Percentiles rank a stretch among this genome's conserved stretches.
phyloP scores from a whole-genome alignment of 23 tunicate species.

The Styela plicata region DNA sequence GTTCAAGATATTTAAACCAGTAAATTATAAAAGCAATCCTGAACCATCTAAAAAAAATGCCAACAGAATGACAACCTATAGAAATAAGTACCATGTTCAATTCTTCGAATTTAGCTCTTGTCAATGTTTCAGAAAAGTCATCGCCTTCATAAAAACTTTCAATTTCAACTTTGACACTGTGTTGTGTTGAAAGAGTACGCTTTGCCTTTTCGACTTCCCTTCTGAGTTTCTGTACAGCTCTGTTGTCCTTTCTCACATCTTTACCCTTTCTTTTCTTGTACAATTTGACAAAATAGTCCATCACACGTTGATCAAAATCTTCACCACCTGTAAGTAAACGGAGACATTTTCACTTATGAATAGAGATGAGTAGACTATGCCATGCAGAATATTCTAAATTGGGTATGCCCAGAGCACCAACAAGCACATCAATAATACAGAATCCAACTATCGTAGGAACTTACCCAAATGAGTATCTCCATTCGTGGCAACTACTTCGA shows the following conservation, averaged over 20 bases:
- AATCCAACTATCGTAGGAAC: neutral
- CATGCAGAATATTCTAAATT: too few relatives aligned
- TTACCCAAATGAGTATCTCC: conserved; percentile 97
- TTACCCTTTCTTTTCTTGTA: conserved; percentile 95
- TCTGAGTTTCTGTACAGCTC: conserved; percentile 92
- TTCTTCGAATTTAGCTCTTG: conserved; percentile 98
- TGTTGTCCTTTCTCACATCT: conserved; percentile 80
- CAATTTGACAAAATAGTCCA: conserved; percentile 94
- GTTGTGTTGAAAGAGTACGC: conserved; percentile 88
- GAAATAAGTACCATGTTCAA: conserved; percentile 62
- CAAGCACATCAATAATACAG: too few relatives aligned
- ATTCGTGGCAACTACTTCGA: conserved; percentile 93
- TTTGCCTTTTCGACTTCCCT: conserved; percentile 98
- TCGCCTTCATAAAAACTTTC: conserved; percentile 90
- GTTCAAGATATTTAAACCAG: too few relatives aligned
- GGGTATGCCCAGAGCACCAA: too few relatives aligned
- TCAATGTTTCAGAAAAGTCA: conserved; percentile 92
- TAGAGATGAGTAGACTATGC: neutral
- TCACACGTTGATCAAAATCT: conserved; percentile 95
- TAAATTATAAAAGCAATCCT: too few relatives aligned
- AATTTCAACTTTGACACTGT: conserved; percentile 84
- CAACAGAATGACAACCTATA: too few relatives aligned
- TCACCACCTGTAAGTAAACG: conserved; percentile 76
- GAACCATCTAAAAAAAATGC: too few relatives aligned
- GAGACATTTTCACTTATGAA: too few relatives aligned